Evolutionary conservation across 2,888 invertebrate species (phyloP).

Genomic region (Athalia circularis): DNA sequence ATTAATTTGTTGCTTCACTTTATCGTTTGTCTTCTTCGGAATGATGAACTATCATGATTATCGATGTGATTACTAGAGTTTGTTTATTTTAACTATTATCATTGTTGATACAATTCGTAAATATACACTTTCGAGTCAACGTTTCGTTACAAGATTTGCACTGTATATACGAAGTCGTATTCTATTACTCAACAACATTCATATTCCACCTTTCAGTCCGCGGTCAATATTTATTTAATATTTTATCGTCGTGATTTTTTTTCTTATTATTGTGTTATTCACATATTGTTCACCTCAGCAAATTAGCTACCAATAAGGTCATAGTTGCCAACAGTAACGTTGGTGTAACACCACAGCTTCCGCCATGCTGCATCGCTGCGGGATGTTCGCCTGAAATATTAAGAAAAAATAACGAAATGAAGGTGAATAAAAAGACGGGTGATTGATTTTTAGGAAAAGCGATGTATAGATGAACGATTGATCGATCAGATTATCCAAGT

Average conservation of each 20-base stretch:
- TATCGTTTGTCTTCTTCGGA: constrained; percentile 26
- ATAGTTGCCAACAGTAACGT: constrained; percentile 66
- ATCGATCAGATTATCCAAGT: no score
- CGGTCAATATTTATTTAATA: constrained; percentile 44
- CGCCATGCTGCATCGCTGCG: constrained; percentile 85
- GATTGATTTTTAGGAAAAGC: no score
- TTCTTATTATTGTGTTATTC: constrained; percentile 51
- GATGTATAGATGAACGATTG: no score
- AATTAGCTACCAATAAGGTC: constrained; percentile 65
- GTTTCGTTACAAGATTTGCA: no score
- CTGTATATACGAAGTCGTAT: no score
- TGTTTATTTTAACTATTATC: background rate
- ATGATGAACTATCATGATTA: background rate
- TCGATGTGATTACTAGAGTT: background rate
- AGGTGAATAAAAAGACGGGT: background rate
- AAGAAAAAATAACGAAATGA: background rate
- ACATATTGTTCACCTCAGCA: constrained; percentile 70
- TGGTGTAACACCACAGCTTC: constrained; percentile 67
- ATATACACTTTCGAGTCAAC: no score
- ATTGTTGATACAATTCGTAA: no score
- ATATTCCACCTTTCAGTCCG: no score
- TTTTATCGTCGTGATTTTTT: constrained; percentile 48
- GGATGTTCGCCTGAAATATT: constrained; percentile 84
- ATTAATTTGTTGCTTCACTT: background rate
- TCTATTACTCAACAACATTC: no score